phyloP scores from a whole-genome alignment of 2,113 vertebrate species.

The Podarcis muralis region DNA sequence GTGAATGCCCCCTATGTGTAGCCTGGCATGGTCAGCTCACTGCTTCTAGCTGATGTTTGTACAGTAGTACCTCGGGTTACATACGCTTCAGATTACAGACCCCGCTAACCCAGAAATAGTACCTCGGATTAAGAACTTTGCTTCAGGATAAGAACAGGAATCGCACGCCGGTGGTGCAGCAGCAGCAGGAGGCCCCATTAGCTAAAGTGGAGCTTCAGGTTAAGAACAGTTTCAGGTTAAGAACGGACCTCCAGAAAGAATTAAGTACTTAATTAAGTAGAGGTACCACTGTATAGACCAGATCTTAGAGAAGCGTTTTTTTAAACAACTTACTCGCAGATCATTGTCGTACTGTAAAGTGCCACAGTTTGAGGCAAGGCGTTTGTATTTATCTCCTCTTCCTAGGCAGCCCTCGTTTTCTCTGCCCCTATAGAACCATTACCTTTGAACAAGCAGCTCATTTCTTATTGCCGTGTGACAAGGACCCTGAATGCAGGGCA shows the following conservation, averaged over 20 bases:
- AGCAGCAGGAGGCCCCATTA: too few species aligned
- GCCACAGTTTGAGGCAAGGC: neutral
- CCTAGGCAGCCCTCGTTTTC: neutral
- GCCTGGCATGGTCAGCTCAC: neutral
- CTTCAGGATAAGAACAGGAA: too few species aligned
- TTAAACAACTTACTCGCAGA: neutral
- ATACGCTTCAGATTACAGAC: too few species aligned
- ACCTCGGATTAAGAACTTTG: too few species aligned
- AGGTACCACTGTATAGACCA: too few species aligned
- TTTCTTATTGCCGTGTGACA: neutral
- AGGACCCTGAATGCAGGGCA: neutral
- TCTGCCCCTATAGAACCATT: neutral
- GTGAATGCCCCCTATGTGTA: neutral
- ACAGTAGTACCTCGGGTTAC: too few species aligned
- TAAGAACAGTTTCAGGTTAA: too few species aligned
- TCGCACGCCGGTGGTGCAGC: too few species aligned
- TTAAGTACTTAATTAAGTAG: too few species aligned
- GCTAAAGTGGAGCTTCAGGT: too few species aligned
- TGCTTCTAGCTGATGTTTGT: neutral
- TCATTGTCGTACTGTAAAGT: neutral
- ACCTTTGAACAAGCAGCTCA: neutral
- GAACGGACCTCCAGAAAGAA: too few species aligned
- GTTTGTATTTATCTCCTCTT: neutral
- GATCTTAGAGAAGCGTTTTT: neutral
- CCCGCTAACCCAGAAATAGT: too few species aligned